phyloP scores from a whole-genome alignment of 92 coral and sea anemone species.

The Actinernus sp. region DNA sequence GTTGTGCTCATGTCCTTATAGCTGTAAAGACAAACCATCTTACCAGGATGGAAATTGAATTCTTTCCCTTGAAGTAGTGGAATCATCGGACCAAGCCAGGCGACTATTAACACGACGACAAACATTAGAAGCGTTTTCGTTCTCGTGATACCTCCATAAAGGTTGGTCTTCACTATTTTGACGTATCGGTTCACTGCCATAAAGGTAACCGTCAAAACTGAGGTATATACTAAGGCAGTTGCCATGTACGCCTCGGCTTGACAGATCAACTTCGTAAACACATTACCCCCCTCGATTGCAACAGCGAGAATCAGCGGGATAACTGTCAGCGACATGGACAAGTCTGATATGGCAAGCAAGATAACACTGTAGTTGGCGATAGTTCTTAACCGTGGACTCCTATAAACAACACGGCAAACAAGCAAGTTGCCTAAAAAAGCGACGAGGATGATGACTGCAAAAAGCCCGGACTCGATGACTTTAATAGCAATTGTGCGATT shows the following conservation, averaged over 20 bases:
- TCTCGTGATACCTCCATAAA: conserved; percentile 1
- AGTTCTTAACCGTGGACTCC: conserved; percentile 15
- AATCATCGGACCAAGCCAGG: conserved; percentile 15
- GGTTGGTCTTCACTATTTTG: conserved; percentile 12
- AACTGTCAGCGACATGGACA: conserved; percentile 1
- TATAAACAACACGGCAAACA: conserved; percentile 13
- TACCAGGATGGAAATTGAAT: conserved; percentile 14
- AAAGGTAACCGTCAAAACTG: conserved; percentile 8
- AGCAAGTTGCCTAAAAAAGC: conserved; percentile 11
- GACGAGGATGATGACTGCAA: neutral
- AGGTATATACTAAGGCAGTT: conserved; percentile 1
- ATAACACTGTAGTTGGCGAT: conserved; percentile 9
- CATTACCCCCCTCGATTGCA: neutral
- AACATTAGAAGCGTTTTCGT: conserved; percentile 3
- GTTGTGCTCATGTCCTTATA: neutral
- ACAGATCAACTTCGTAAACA: neutral
- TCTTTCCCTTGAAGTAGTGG: conserved; percentile 1
- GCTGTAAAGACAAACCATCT: conserved; percentile 10
- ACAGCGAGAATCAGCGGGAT: conserved; percentile 3
- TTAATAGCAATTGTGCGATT: neutral
- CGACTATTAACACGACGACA: neutral
- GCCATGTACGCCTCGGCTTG: neutral
- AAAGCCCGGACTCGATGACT: neutral
- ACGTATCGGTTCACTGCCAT: conserved; percentile 24
- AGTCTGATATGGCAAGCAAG: conserved; percentile 9